These are phyloP conservation scores for Armadillidium nasatum DNA, from an alignment of 1,140 invertebrate species.

Conservation along the genomic window DNA sequence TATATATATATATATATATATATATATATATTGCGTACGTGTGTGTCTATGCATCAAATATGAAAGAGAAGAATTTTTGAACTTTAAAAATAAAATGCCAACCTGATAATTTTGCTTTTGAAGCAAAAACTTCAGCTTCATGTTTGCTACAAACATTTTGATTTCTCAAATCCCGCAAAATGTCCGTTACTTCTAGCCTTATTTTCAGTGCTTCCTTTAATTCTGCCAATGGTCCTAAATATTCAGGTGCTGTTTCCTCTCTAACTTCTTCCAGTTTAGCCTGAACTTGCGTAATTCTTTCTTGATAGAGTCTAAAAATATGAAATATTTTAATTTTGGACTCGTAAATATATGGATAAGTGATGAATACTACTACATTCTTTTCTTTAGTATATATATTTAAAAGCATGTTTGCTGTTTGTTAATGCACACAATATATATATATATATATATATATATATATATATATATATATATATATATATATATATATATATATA, in stretches of 20 bases:
- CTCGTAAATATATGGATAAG: no score
- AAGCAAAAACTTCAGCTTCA: conserved; percentile 80
- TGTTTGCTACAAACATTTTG: conserved; percentile 82
- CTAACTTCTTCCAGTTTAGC: conserved; percentile 77
- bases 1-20: no score
- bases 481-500: no score
- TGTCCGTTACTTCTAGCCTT: conserved; percentile 82
- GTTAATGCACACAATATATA: no score
- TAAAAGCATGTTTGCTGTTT: no score
- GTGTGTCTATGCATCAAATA: no score
- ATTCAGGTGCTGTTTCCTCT: conserved; percentile 77
- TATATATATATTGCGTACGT: no score
- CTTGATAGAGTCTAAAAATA: conserved; percentile 66
- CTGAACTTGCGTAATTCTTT: conserved; percentile 77
- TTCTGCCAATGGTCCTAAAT: conserved; percentile 74
- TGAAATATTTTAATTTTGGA: no score
- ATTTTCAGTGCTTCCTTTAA: conserved; percentile 55
- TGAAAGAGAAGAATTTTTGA: not conserved
- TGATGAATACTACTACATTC: no score
- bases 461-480: no score
- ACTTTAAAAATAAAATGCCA: conserved; percentile 46
- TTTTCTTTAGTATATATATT: no score
- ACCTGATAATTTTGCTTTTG: conserved; percentile 81
- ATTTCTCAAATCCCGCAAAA: conserved; percentile 68
- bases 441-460: no score